Percentiles rank a stretch among this genome's conserved stretches.
Evolutionary conservation across 2,797 vertebrate genomes (phyloP).

Genomic region (Uromys caudimaculatus): DNA sequence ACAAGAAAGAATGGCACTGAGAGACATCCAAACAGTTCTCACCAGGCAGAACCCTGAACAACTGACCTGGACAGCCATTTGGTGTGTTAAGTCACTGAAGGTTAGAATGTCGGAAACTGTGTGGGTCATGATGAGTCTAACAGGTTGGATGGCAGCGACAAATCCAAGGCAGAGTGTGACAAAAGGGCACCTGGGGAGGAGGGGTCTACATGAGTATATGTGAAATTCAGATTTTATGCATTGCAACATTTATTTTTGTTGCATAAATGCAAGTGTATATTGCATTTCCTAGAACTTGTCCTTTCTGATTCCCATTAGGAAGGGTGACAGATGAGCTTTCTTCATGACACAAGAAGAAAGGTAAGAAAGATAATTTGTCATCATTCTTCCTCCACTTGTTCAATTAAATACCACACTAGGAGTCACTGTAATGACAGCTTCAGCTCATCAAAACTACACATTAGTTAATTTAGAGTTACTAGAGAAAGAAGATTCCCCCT

Average conservation of each 20-base stretch:
- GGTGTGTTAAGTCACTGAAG: not conserved
- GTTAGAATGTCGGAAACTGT: not conserved
- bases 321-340: not conserved
- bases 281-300: not conserved
- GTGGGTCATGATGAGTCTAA: not conserved
- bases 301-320: not conserved
- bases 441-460: not conserved
- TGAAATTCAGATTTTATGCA: not conserved
- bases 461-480: not conserved
- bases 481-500: not conserved
- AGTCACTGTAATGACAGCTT: not conserved
- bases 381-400: not conserved
- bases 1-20: not conserved
- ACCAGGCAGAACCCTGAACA: not conserved
- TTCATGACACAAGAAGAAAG: not conserved
- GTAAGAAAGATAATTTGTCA: not conserved
- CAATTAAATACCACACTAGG: not conserved
- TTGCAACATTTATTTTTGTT: not conserved
- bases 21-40: not conserved
- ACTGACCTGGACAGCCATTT: not conserved
- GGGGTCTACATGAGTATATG: no score
- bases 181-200: not conserved
- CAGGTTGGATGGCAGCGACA: not conserved
- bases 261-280: not conserved
- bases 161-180: not conserved